Percentiles rank a stretch among this genome's conserved stretches.
Conservation (phyloP, 2,797 vertebrate species). For the Hephaestus fuliginosus region DNA sequence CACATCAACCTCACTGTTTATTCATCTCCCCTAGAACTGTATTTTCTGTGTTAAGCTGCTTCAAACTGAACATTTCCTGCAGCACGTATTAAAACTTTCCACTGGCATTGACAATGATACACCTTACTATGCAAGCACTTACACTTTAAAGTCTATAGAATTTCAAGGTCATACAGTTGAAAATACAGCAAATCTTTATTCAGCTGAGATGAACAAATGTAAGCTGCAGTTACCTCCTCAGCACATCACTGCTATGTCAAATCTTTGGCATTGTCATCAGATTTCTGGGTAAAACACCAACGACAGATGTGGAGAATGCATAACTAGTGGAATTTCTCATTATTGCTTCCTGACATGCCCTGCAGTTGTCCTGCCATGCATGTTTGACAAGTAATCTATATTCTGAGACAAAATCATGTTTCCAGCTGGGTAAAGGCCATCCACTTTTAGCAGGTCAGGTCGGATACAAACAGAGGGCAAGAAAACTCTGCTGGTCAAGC, state of each 20-base stretch:
- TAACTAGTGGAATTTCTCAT: neutral
- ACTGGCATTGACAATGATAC: neutral
- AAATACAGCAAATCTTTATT: neutral
- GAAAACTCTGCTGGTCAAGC: constrained; percentile 3
- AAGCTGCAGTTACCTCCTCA: neutral
- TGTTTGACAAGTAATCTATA: constrained; percentile 35
- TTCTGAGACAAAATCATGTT: constrained; percentile 5
- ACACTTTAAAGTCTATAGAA: neutral
- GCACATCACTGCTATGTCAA: neutral
- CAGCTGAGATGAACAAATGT: neutral
- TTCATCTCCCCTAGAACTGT: neutral
- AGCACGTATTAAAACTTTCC: neutral
- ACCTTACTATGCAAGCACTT: neutral
- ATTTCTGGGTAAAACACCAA: neutral
- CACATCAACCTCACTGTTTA: neutral
- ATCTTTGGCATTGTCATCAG: neutral
- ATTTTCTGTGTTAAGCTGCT: neutral
- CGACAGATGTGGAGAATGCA: neutral
- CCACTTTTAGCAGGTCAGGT: constrained; percentile 23
- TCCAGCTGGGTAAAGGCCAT: constrained; percentile 30
- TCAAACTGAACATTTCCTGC: neutral
- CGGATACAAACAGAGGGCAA: neutral
- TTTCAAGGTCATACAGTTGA: neutral
- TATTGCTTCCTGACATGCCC: constrained; percentile 15
- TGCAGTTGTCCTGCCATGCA: constrained; percentile 6